Base-by-base conservation (phyloP, 2,113 vertebrate genomes). In the Chlamydotis undulata region DNA sequence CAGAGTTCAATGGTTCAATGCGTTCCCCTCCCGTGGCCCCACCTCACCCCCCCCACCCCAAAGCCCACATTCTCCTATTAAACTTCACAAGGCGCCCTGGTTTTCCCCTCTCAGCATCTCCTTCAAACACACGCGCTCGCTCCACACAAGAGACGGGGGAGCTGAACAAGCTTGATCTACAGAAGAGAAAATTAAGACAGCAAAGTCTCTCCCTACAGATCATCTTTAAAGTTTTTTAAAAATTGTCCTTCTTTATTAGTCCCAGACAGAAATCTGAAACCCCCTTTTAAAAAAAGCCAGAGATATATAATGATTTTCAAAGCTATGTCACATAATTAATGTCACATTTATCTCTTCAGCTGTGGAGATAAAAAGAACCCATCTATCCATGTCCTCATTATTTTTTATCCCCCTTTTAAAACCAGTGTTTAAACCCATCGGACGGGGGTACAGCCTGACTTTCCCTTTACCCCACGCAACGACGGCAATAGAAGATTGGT, bases 271-370 rank as follows among this genome's bases (percentile, higher is more conserved):
- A 97, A 96, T 94, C 61, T 74, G 91, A 96, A 94, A 95, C 92
- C 53, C 31, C 24, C 52, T 41, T 68, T 59, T 10, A 87, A 93
- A 96, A 82, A 94, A 95, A 91, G 23, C 0, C 33, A 96, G 52
- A 93, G 69, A 94, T 94, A 93, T 67, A 92, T 83, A 94, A 95
- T 45, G 74, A 92, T 94, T 97, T 97, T 97, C 97, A 97, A 97
- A 97, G 96, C 94, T 41, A 17, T 96, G 93, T 96, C 94, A 95
- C 83, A 71, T 97, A 97, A 97, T 97, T 96, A 97, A 97, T 95
- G 92, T 96, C 97, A 97, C 87, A 96, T 97, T 97, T 96, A 95
- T 97, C 95, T 97, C 92, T 87, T 95, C 91, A 96, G 84, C 92
- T 95, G 85, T 41, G 79, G 91, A 97, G 97, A 97, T 97, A 95